A percentile compares a stretch with the other conserved stretches of the same genome.
Conservation (phyloP, 2,113 vertebrate species). For the Galbula dea region DNA sequence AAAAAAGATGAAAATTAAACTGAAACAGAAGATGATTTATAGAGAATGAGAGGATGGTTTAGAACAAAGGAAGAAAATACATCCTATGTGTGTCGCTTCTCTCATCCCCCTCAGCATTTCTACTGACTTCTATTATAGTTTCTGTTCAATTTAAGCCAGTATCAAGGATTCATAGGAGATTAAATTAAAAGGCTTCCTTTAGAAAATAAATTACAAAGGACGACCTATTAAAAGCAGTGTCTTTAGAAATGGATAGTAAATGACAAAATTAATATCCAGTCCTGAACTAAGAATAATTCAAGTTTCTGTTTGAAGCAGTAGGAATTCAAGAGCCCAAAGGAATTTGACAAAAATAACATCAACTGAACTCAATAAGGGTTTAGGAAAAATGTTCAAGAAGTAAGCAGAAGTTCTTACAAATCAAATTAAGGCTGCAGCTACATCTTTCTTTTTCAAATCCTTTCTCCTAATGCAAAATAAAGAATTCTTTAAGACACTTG, state of each 20-base stretch:
- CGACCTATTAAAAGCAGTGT: background rate
- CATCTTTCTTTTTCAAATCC: background rate
- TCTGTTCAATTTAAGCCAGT: background rate
- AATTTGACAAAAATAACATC: background rate
- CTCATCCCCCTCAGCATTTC: background rate
- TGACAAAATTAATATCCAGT: slow-evolving; percentile 6
- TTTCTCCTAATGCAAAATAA: background rate
- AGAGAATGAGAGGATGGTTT: background rate
- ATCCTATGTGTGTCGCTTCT: too few species aligned
- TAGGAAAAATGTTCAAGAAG: background rate
- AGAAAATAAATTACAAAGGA: slow-evolving; percentile 1
- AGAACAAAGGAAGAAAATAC: background rate
- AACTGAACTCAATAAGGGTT: background rate
- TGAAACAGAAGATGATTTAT: background rate
- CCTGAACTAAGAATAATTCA: background rate
- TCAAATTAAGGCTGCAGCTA: background rate
- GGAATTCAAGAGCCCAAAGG: background rate
- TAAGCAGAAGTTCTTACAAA: background rate
- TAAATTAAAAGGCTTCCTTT: background rate
- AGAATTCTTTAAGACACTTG: background rate
- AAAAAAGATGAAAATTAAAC: background rate
- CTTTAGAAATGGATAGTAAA: background rate
- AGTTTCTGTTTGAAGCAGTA: background rate
- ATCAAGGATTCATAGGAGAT: background rate
- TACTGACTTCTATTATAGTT: background rate